phyloP scores from a whole-genome alignment of 2,797 vertebrate species.

The Sarcoramphus papa region DNA sequence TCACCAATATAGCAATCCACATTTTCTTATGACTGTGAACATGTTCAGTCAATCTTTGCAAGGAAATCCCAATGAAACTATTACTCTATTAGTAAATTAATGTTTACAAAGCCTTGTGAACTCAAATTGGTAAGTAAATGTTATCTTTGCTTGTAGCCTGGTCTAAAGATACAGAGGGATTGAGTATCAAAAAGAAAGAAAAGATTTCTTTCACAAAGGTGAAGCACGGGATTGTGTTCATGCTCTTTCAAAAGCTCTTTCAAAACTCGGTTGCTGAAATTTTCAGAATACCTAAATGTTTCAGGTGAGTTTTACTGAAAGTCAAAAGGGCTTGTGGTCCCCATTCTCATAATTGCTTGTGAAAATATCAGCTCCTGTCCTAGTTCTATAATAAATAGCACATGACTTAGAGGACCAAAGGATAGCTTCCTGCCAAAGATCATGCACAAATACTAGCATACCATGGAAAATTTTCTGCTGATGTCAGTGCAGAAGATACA shows the following conservation, averaged over 20 bases:
- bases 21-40: not conserved
- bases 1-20: not conserved
- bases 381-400: conserved; percentile 40
- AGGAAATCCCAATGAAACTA: not conserved
- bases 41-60: not conserved
- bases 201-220: not conserved
- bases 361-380: conserved; percentile 15
- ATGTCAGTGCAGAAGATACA: conserved; percentile 35
- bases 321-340: not conserved
- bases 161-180: not conserved
- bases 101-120: not conserved
- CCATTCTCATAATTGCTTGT: not conserved
- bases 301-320: not conserved
- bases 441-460: conserved; percentile 3
- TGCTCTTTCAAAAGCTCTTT: not conserved
- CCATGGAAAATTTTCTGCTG: conserved; percentile 21
- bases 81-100: not conserved
- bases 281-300: not conserved
- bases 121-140: not conserved
- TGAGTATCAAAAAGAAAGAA: not conserved
- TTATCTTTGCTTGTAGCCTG: not conserved
- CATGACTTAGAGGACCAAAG: conserved; percentile 30
- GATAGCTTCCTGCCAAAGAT: conserved; percentile 35
- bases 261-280: not conserved
- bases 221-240: not conserved